Evolutionary conservation across 2,888 invertebrate genomes (phyloP), one percentile per base, ranked within the genome.

Genomic region (Torymus texanus): DNA sequence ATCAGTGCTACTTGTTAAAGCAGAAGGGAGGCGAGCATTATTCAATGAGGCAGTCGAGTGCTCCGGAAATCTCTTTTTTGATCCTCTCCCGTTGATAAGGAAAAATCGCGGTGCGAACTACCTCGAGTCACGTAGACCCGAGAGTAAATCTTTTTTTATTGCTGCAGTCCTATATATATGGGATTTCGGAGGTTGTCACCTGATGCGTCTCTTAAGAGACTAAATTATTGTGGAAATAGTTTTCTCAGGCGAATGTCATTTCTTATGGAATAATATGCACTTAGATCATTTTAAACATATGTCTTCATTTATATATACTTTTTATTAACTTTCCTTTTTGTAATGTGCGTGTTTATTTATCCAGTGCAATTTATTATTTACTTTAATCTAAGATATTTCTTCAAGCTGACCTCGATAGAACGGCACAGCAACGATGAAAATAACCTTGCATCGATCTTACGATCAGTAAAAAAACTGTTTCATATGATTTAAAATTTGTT

Each of bases 21-120:
- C 55, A 70, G 70, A 61, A 55, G 77, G 70, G 66, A 55, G 77
- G 63, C 50, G 74, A 65, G 13, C 66, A 75, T 74, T 79, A 72
- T 75, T 79, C 71, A 75, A 71, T 76, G 76, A 76, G 51, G 59
- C 18, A 79, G 55, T 18, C 56, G 55, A 61, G 67, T 63, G 51
- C 53, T 59, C 55, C 56, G 67, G 14, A 41, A 16, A 41, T 63
- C 13, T 66, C 53, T 18, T n/a, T 41, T 51, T 74, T 72, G 73
- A 68, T 77, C 72, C 67, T 65, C 62, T 61, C 58, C 12, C 16
- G 59, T 50, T 75, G 75, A 74, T 72, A 67, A 70, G 73, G 74
- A 68, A 67, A 65, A 63, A 79, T 80, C 70, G 63, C 67, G 24
- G 16, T 4, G 51, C 13, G 12, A 21, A 50, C 29, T 13, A 29